Conservation (phyloP, 2,888 invertebrate genomes). For the Autographa pulchrina region DNA sequence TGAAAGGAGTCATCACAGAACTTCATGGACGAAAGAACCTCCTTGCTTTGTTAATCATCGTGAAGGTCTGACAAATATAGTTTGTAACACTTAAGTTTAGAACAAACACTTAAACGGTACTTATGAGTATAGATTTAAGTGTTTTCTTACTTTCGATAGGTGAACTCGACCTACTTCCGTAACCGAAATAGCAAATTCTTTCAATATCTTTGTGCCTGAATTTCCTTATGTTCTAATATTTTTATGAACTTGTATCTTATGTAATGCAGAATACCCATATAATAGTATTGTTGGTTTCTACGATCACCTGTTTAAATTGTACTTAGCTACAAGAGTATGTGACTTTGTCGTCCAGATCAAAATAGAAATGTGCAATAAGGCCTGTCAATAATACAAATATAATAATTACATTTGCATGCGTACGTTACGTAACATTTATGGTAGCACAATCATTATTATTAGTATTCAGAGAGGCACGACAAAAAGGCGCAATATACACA, state of each 20-base stretch:
- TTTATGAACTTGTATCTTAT: too few relatives aligned
- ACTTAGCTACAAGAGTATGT: not conserved
- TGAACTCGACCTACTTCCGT: not conserved
- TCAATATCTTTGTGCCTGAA: not conserved
- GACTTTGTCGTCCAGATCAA: not conserved
- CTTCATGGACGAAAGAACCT: slow-evolving; percentile 21
- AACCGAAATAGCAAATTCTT: not conserved
- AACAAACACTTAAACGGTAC: slow-evolving; percentile 22
- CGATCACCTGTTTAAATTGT: not conserved
- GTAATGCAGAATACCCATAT: too few relatives aligned
- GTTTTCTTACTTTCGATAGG: slow-evolving; percentile 2
- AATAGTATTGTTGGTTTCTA: not conserved
- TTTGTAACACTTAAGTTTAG: slow-evolving; percentile 14
- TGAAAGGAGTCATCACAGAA: slow-evolving; percentile 16
- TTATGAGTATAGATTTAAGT: slow-evolving; percentile 8
- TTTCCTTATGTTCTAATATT: too few relatives aligned
- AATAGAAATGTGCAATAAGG: slow-evolving; percentile 21
- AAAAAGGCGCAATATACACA: slow-evolving; percentile 62
- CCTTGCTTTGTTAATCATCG: slow-evolving; percentile 7
- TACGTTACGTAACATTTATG: slow-evolving; percentile 57
- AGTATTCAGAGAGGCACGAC: slow-evolving; percentile 59
- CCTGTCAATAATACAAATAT: slow-evolving; percentile 32
- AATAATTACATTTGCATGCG: slow-evolving; percentile 58
- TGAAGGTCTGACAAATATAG: slow-evolving; percentile 10
- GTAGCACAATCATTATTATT: slow-evolving; percentile 56